phyloP scores from a whole-genome alignment of 2,797 vertebrate genomes.

The Syngnathus acus region DNA sequence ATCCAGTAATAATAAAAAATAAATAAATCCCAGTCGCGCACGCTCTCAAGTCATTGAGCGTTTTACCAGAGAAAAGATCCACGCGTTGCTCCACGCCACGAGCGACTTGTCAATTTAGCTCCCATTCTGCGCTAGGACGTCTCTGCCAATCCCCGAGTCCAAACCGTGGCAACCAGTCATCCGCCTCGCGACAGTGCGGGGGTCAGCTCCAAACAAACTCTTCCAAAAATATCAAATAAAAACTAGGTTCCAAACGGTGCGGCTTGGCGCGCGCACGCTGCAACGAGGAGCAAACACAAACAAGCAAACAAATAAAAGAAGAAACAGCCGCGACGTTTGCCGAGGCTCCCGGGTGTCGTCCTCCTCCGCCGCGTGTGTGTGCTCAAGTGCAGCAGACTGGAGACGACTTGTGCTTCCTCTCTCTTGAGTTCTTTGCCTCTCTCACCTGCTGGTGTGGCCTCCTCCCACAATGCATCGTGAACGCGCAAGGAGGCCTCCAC shows the following conservation, averaged over 20 bases:
- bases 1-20: slow-evolving; percentile 3
- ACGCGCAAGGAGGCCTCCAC: slow-evolving; percentile 57
- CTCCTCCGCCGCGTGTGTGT: slow-evolving; percentile 41
- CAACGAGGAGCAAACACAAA: slow-evolving; percentile 23
- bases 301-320: slow-evolving; percentile 35
- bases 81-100: slow-evolving; percentile 60
- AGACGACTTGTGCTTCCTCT: slow-evolving; percentile 20
- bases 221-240: slow-evolving; percentile 44
- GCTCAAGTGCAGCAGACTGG: slow-evolving; percentile 42
- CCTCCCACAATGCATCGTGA: slow-evolving; percentile 51
- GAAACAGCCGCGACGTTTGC: slow-evolving; percentile 29
- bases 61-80: slow-evolving; percentile 70
- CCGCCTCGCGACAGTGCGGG: slow-evolving; percentile 16
- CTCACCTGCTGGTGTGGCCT: slow-evolving; percentile 70
- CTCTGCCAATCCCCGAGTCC: slow-evolving; percentile 30
- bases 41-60: slow-evolving; percentile 44
- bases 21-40: slow-evolving; percentile 9
- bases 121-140: slow-evolving; percentile 57
- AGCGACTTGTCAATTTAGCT: slow-evolving; percentile 60
- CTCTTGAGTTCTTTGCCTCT: slow-evolving; percentile 31
- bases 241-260: slow-evolving; percentile 53
- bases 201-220: slow-evolving; percentile 19
- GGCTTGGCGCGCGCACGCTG: slow-evolving; percentile 40
- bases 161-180: slow-evolving; percentile 25
- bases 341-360: slow-evolving; percentile 30